A percentile compares a stretch with the other conserved stretches of the same genome.
Evolutionary conservation across 2,797 vertebrate genomes (phyloP).

Genomic region (Aldrovandia affinis): DNA sequence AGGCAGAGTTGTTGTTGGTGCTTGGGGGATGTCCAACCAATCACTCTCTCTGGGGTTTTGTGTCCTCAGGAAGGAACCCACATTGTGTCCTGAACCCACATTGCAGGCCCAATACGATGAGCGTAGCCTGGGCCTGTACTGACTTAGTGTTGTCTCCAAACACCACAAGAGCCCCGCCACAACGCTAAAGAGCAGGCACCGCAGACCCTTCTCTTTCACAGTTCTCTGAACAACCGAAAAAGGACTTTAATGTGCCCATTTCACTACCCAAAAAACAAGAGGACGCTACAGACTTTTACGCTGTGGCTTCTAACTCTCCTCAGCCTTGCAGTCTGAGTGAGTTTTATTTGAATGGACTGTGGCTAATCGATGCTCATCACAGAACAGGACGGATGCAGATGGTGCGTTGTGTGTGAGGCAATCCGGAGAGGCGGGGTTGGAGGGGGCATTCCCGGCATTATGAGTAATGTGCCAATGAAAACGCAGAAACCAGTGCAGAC

Average conservation of each 20-base stretch:
- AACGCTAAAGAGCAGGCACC: neutral
- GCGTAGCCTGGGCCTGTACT: neutral
- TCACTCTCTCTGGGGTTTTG: too few species aligned
- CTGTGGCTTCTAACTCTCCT: neutral
- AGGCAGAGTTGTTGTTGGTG: too few species aligned
- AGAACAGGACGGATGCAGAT: neutral
- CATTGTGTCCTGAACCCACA: neutral
- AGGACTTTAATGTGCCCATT: neutral
- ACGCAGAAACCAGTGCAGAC: neutral
- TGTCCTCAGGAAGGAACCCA: too few species aligned
- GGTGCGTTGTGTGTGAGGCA: neutral
- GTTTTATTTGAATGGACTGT: neutral
- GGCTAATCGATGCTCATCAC: neutral
- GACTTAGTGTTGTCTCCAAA: neutral
- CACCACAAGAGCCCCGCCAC: neutral
- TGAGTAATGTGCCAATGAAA: neutral
- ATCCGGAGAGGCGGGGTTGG: neutral
- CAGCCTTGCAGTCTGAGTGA: neutral
- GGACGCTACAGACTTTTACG: neutral
- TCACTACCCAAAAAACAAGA: neutral
- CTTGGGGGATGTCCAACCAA: too few species aligned
- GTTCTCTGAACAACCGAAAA: neutral
- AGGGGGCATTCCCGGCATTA: neutral
- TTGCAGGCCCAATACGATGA: neutral
- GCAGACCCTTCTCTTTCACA: neutral